phyloP scores from a whole-genome alignment of 2,888 invertebrate genomes.

The Dysmachus trigonus region DNA sequence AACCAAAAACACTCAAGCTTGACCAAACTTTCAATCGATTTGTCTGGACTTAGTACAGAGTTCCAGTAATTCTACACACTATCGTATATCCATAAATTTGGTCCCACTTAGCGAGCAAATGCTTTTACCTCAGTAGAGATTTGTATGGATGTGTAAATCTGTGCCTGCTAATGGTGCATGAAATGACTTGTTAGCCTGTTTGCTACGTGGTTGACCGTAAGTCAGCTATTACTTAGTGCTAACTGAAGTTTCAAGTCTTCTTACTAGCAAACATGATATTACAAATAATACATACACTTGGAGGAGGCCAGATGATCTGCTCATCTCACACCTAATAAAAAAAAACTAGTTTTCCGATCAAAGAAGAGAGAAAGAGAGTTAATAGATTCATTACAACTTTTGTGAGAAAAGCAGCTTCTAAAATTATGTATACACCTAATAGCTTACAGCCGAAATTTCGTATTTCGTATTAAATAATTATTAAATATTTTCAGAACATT shows the following conservation, averaged over 20 bases:
- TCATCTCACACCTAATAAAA: neutral
- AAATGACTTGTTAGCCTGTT: slow-evolving; percentile 54
- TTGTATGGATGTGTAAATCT: slow-evolving; percentile 43
- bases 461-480: too few species aligned
- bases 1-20: slow-evolving; percentile 54
- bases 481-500: too few species aligned
- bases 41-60: slow-evolving; percentile 47
- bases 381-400: too few species aligned
- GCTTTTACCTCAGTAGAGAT: slow-evolving; percentile 51
- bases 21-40: slow-evolving; percentile 54
- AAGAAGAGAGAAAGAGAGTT: too few species aligned
- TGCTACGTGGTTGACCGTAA: slow-evolving; percentile 48
- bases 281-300: neutral
- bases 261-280: neutral
- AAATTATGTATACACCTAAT: too few species aligned
- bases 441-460: too few species aligned
- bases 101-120: slow-evolving; percentile 55
- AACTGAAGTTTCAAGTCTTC: neutral
- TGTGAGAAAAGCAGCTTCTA: too few species aligned
- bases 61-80: neutral
- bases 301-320: neutral
- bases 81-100: slow-evolving; percentile 50
- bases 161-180: slow-evolving; percentile 53
- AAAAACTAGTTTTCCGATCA: neutral
- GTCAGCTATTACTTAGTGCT: slow-evolving; percentile 35